Evolutionary conservation across 2,797 vertebrate genomes (phyloP), one percentile per base, ranked within the genome.

Genomic region (Poecile montanus): DNA sequence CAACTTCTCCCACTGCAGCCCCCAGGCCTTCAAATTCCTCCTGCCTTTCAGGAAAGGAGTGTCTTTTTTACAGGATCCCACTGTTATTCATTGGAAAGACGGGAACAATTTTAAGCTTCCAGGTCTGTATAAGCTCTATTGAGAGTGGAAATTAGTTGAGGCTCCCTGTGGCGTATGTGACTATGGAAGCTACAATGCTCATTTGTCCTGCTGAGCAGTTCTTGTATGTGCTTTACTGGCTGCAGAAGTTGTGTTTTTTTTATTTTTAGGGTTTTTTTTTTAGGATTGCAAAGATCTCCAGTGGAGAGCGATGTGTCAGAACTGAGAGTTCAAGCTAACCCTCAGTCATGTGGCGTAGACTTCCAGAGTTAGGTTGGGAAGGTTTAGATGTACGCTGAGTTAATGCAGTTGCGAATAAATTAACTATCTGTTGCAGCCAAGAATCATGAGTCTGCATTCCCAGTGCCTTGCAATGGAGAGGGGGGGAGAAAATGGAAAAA

Each of bases 91-190:
- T 40, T 94, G 89, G 89, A 84, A 92, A 94, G 92, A 92, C 80
- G 40, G 91, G 91, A 96, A 92, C 87, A 96, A 95, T 96, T 96
- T 97, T 95, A 96, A 96, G 94, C 94, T 96, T 93, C 94, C 94
- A 97, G 94, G 92, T 97, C 94, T 93, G 82, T 92, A 96, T 97
- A 96, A 96, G 91, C 92, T 97, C 95, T 95, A 94, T 96, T 96
- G 93, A 96, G 88, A 95, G 95, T 94, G 94, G 95, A 96, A 96
- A 96, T 97, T 97, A 97, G 94, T 93, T 96, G 93, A 83, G 95
- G 83, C 93, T 96, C 96, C 92, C 96, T n/a, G 85, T 89, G 91
- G 96, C 0, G 92, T 91, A 82, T 96, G 94, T 91, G 96, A 97
- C 94, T 96, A 92, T 95, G 96, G 94, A 95, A 96, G 95, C 94